Evolutionary conservation across 2,797 vertebrate species (phyloP), one percentile per base, ranked within the genome.

Genomic region (Labroides dimidiatus): DNA sequence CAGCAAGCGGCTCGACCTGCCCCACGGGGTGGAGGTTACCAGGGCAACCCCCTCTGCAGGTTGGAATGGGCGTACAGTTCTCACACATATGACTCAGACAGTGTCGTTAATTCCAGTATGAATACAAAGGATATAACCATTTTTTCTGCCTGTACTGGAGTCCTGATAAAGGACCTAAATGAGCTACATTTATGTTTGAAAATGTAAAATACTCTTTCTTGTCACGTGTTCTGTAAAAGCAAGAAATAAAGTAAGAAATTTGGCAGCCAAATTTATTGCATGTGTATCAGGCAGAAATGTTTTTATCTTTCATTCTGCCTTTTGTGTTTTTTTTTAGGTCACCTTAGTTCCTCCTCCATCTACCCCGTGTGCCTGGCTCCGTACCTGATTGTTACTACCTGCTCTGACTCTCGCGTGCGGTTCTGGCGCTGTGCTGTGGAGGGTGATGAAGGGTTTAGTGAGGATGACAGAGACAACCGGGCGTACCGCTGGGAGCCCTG

Each of bases 351-450:
- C 77, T 99, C 98, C 9, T 99, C 98, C 4, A 99, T 99, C 91
- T 99, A 99, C 82, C 98, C 98, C 0, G 98, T 99, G 61, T 99
- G 98, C 87, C 95, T 99, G 83, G 98, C 98, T 24, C 98, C 98
- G 0, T 99, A 99, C 70, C 89, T 99, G 87, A 95, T 99, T 44
- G 98, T 99, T 24, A 99, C 98, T 0, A 95, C 97, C 19, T 99
- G 98, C 87, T 99, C 98, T 0, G 98, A 99, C 89, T 95, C 96
- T 80, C 95, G 91, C 27, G 97, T 99, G 53, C 92, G 97, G 0
- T 99, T 99, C 91, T 99, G 98, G 98, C 96, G 89, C 44, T 99
- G 98, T 54, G 92, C 85, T 17, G 93, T 97, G 55, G 96, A 97
- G 74, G 84, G 87, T 2, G 81, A 81, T 13, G 89, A 78, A 11